Evolutionary conservation across 2,888 invertebrate species (phyloP).

Genomic region (Drosophila neotestacea): DNA sequence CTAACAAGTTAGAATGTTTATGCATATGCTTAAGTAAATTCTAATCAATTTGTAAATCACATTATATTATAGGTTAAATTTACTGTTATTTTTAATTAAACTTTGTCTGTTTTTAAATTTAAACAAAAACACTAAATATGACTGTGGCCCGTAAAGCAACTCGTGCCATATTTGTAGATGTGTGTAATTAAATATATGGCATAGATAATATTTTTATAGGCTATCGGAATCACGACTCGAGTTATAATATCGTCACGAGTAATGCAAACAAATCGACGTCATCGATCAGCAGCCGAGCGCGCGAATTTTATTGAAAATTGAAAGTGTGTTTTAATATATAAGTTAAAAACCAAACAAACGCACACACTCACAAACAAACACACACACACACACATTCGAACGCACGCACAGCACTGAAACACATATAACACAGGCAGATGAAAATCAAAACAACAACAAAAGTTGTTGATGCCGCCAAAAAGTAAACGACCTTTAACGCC

Average conservation of each 20-base stretch:
- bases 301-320: conserved; percentile 76
- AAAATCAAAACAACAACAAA: conserved; percentile 79
- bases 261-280: conserved; percentile 73
- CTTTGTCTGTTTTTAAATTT: not conserved
- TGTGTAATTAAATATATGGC: conserved; percentile 41
- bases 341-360: conserved; percentile 28
- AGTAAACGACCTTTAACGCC: conserved; percentile 84
- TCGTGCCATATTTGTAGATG: conserved; percentile 44
- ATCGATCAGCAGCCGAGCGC: conserved; percentile 68
- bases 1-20: not conserved
- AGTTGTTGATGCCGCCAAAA: conserved; percentile 82
- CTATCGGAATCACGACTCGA: conserved; percentile 67
- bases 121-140: conserved; percentile 18
- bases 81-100: conserved; percentile 1
- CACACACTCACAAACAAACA: conserved; percentile 33
- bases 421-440: conserved; percentile 63
- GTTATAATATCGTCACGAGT: conserved; percentile 70
- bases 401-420: conserved; percentile 28
- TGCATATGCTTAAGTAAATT: not conserved
- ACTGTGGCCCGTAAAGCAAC: conserved; percentile 26
- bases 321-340: conserved; percentile 70
- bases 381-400: conserved; percentile 13
- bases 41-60: not conserved
- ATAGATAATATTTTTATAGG: conserved; percentile 52
- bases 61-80: not conserved